phyloP scores from a whole-genome alignment of 2,797 vertebrate species.

The Perodicticus potto region DNA sequence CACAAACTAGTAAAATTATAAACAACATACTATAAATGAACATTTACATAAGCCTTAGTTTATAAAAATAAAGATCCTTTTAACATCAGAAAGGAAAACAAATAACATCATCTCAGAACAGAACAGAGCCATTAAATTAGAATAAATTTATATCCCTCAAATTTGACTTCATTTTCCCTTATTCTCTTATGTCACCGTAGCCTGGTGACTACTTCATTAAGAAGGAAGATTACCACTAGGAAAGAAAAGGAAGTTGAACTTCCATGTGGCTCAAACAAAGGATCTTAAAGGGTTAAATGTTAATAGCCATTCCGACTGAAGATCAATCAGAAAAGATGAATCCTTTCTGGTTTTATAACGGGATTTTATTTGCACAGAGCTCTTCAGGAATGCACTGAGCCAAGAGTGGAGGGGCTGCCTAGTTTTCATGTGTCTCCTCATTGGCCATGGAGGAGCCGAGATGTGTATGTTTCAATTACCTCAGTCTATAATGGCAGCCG shows the following conservation, averaged over 20 bases:
- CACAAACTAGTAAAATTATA: constrained; percentile 14
- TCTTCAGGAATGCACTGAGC: constrained; percentile 59
- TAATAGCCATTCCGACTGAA: constrained; percentile 46
- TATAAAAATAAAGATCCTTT: background rate
- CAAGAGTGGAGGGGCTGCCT: constrained; percentile 7
- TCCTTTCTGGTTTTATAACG: constrained; percentile 60
- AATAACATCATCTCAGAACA: constrained; percentile 14
- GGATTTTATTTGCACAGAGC: constrained; percentile 67
- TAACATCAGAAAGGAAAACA: background rate
- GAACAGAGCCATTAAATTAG: background rate
- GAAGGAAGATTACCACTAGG: background rate
- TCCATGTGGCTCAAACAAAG: constrained; percentile 22
- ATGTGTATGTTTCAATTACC: constrained; percentile 75
- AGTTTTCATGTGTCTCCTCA: constrained; percentile 2
- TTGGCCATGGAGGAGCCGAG: constrained; percentile 28
- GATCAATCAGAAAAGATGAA: constrained; percentile 66
- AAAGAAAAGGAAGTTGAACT: constrained; percentile 24
- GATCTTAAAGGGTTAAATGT: constrained; percentile 64
- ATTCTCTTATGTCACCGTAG: constrained; percentile 26
- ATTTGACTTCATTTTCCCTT: background rate
- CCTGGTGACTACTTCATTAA: constrained; percentile 24
- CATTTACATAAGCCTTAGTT: background rate
- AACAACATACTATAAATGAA: background rate
- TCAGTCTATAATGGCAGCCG: constrained; percentile 71
- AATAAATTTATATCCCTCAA: background rate